These are phyloP conservation scores for Mylabris phalerata DNA, from an alignment of 1,140 invertebrate species.

Conservation along the genomic window DNA sequence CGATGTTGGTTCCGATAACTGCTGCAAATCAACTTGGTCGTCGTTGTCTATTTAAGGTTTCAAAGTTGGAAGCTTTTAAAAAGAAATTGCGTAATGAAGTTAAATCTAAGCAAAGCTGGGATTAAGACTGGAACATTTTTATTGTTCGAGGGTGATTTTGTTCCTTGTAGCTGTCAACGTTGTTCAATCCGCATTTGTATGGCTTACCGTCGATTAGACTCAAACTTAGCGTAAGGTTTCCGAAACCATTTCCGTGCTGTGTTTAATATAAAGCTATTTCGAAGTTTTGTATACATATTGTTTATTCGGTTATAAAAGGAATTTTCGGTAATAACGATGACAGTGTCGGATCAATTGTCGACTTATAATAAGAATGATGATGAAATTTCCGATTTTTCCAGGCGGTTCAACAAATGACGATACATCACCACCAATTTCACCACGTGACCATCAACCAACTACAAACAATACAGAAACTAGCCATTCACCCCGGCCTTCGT, in stretches of 20 bases:
- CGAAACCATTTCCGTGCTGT: constrained; percentile 22
- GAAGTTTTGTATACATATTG: too few relatives aligned
- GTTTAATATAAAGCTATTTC: neutral
- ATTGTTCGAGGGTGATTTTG: constrained; percentile 25
- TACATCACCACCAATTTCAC: constrained; percentile 52
- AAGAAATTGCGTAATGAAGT: neutral
- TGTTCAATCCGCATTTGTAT: constrained; percentile 23
- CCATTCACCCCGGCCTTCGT: constrained; percentile 44
- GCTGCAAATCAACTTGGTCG: too few relatives aligned
- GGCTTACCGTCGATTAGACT: constrained; percentile 27
- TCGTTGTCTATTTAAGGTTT: too few relatives aligned
- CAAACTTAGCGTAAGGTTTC: constrained; percentile 26
- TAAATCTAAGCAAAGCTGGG: constrained; percentile 18
- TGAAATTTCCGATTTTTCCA: constrained; percentile 42
- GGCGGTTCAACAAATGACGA: constrained; percentile 62
- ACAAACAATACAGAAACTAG: constrained; percentile 44
- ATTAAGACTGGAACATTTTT: constrained; percentile 17
- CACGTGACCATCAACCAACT: constrained; percentile 43
- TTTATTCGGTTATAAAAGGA: too few relatives aligned
- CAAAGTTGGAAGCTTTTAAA: neutral
- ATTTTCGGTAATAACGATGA: too few relatives aligned
- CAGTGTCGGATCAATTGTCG: too few relatives aligned
- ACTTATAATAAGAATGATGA: neutral
- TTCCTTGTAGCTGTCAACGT: constrained; percentile 21
- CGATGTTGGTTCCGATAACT: too few relatives aligned